Conservation (phyloP, 2,113 vertebrate species). For the Morone chrysops region DNA sequence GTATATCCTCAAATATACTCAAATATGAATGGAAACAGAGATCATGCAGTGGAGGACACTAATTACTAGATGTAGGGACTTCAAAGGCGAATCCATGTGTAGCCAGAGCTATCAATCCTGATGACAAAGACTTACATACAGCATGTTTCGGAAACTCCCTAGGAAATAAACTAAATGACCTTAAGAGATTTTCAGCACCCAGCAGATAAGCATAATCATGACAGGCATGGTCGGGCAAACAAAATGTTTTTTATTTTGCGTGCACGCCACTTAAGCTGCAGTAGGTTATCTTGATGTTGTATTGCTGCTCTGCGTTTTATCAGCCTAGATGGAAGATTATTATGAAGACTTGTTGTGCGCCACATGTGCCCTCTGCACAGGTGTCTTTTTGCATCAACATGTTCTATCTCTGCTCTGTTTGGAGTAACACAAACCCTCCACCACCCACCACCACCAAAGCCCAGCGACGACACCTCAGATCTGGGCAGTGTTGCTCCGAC, state of each 20-base stretch:
- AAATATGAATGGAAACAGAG: slow-evolving; percentile 18
- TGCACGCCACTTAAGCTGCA: slow-evolving; percentile 10
- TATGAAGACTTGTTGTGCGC: slow-evolving; percentile 19
- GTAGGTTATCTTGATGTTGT: slow-evolving; percentile 22
- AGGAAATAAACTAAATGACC: slow-evolving; percentile 55
- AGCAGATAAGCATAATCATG: slow-evolving; percentile 62
- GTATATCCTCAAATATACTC: slow-evolving; percentile 45
- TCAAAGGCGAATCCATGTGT: slow-evolving; percentile 43
- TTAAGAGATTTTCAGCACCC: slow-evolving; percentile 56
- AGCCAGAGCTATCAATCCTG: slow-evolving; percentile 47
- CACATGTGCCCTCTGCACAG: slow-evolving; percentile 27
- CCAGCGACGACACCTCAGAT: slow-evolving; percentile 29
- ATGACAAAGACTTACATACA: slow-evolving; percentile 43
- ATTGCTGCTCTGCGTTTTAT: slow-evolving; percentile 34
- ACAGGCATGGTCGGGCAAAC: slow-evolving; percentile 37
- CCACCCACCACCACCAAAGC: background rate
- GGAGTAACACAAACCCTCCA: slow-evolving; percentile 3
- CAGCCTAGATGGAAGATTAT: slow-evolving; percentile 40
- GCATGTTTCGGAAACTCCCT: slow-evolving; percentile 52
- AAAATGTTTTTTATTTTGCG: slow-evolving; percentile 36
- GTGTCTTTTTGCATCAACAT: slow-evolving; percentile 51
- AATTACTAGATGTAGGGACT: slow-evolving; percentile 60
- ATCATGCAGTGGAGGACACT: slow-evolving; percentile 21
- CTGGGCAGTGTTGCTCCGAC: slow-evolving; percentile 62
- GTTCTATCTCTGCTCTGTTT: slow-evolving; percentile 44